Evolutionary conservation across 2,113 vertebrate species (phyloP).

Genomic region (Chionodraco myersi): DNA sequence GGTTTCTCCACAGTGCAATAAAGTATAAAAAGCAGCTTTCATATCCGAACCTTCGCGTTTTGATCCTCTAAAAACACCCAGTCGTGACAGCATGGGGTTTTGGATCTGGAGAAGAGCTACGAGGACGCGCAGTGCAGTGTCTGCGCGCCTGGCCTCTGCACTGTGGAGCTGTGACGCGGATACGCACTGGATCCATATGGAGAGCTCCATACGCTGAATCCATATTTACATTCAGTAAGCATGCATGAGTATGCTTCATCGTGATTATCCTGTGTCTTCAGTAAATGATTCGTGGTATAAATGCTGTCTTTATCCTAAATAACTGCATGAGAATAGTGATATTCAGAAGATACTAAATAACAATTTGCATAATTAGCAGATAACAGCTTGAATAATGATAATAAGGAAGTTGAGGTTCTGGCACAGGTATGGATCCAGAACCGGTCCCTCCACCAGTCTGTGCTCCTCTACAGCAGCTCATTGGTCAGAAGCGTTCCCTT

Average conservation of each 20-base stretch:
- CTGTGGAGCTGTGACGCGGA: neutral
- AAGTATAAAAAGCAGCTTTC: neutral
- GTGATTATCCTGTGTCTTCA: neutral
- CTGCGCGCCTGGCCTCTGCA: neutral
- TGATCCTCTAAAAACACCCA: neutral
- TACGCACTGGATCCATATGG: neutral
- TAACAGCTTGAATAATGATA: constrained; percentile 3
- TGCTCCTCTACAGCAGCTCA: constrained; percentile 23
- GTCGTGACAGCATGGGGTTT: neutral
- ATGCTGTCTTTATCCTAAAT: constrained; percentile 16
- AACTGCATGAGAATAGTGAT: constrained; percentile 25
- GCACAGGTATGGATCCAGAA: neutral
- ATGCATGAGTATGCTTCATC: neutral
- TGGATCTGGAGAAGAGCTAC: neutral
- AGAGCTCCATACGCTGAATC: neutral
- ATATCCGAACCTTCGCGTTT: neutral
- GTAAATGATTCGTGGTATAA: constrained; percentile 4
- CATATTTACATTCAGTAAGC: constrained; percentile 16
- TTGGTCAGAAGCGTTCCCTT: constrained; percentile 6
- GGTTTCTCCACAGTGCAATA: neutral
- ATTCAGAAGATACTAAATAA: constrained; percentile 11
- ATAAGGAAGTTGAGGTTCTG: neutral
- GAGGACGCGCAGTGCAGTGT: too few species aligned
- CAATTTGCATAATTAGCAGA: constrained; percentile 33
- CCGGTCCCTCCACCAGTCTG: constrained; percentile 18